Conservation (phyloP, 2,113 vertebrate species). For the Archocentrus centrarchus region DNA sequence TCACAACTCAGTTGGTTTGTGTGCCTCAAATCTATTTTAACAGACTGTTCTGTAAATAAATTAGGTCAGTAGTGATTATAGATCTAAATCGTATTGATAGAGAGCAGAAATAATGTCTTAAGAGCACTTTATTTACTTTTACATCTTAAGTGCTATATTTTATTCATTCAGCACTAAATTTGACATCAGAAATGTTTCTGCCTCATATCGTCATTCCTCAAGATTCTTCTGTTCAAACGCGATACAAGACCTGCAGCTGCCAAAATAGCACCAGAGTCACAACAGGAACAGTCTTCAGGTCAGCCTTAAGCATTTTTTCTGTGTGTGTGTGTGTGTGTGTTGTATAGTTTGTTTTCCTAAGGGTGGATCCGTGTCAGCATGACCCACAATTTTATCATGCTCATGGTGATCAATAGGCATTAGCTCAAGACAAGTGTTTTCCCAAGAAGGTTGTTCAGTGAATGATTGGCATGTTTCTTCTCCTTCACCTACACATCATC, state of each 20-base stretch:
- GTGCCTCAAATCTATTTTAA: constrained; percentile 7
- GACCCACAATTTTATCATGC: constrained; percentile 39
- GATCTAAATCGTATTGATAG: not conserved
- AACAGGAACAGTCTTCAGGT: not conserved
- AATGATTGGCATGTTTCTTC: constrained; percentile 50
- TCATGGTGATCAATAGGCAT: constrained; percentile 62
- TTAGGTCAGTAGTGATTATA: not conserved
- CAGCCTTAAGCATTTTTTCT: not conserved
- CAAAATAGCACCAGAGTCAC: not conserved
- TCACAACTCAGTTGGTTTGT: constrained; percentile 2
- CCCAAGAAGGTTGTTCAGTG: constrained; percentile 49
- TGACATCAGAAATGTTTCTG: not conserved
- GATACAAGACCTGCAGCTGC: not conserved
- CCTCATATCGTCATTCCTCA: not conserved
- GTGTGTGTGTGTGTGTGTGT: not conserved
- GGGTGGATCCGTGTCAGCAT: constrained; percentile 31
- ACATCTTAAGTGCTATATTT: not conserved
- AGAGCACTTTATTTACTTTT: not conserved
- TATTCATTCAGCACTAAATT: not conserved
- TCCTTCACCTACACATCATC: constrained; percentile 25
- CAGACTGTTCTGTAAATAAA: not conserved
- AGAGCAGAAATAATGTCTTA: not conserved
- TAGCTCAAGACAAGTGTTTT: constrained; percentile 62
- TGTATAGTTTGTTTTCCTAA: constrained; percentile 49
- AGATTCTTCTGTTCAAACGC: not conserved